Base-by-base conservation (phyloP, 2,113 vertebrate genomes). In the Ondatra zibethicus region DNA sequence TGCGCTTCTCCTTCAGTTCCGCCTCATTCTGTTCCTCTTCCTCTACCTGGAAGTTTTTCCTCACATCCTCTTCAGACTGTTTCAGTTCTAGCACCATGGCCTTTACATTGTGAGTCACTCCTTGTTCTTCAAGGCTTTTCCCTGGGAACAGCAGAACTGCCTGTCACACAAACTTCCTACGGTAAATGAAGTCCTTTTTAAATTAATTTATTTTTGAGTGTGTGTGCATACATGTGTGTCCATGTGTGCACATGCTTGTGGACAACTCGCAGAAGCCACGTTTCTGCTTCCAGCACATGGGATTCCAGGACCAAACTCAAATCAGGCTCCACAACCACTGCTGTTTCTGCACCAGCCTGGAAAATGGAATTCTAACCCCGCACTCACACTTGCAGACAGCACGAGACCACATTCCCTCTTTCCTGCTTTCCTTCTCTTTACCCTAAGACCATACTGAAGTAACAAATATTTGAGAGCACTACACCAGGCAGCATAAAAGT, bases 71-170 rank as follows among this genome's bases (percentile, higher is more conserved):
- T 68, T 99, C 99, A 0, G 98, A 99, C 82, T 99, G 98, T n/a
- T 98, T 99, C 63, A 99, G 94, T 0, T 99, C 99, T 8, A 99
- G 98, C 39, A 99, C 99, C 99, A 99, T 99, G 2, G 99, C 96
- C 97, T 99, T 99, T 4, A 99, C 99, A 66, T 99, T 99, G 98
- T 99, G 99, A 78, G 98, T 99, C 76, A 99, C 98, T 0, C 99
- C 99, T 96, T 99, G 99, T 16, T 99, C 98, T 55, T 99, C 98
- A 23, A 99, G 98, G 0, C 98, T 98, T 96, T 98, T 99, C 68
- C 98, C 99, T 99, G 97, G 14, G 84, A 89, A 82, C 91, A 29
- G 7, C 93, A 70, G 70, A 86, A 55, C 8, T 2, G 42, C 23
- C 31, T 0, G 16, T 52, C 27, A 39, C 6, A 12, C 5, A 45